phyloP scores from a whole-genome alignment of 2,888 invertebrate species.

The Caenorhabditis becei region DNA sequence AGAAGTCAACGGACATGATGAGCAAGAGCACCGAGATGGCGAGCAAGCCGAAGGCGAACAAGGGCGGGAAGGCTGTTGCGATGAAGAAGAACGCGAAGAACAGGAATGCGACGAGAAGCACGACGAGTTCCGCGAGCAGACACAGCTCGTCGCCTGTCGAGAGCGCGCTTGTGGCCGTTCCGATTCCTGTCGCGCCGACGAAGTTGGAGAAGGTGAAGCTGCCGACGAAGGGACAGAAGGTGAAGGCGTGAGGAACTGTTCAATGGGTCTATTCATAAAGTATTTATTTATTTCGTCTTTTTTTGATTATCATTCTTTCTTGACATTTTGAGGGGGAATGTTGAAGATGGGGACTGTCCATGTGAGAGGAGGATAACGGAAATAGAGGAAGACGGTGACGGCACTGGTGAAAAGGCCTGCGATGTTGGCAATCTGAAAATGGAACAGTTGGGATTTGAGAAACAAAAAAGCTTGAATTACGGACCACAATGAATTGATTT shows the following conservation, averaged over 20 bases:
- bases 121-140: slow-evolving; percentile 40
- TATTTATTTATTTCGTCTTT: not conserved
- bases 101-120: slow-evolving; percentile 18
- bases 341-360: slow-evolving; percentile 80
- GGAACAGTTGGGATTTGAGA: not conserved
- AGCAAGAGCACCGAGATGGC: slow-evolving; percentile 19
- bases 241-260: slow-evolving; percentile 1
- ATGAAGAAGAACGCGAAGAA: slow-evolving; percentile 18
- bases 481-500: slow-evolving; percentile 77
- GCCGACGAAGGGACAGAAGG: not conserved
- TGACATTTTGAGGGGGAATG: slow-evolving; percentile 68
- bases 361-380: slow-evolving; percentile 80
- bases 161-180: too few relatives aligned
- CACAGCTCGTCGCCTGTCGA: slow-evolving; percentile 24
- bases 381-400: slow-evolving; percentile 75
- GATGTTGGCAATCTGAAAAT: slow-evolving; percentile 75
- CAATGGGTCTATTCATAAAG: not conserved
- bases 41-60: slow-evolving; percentile 9
- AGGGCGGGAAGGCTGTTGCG: not conserved
- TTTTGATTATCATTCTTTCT: slow-evolving; percentile 62
- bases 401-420: slow-evolving; percentile 77
- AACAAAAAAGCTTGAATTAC: not conserved
- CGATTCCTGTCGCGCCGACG: not conserved
- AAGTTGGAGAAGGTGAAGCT: slow-evolving; percentile 8
- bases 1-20: slow-evolving; percentile 14